Percentiles rank a stretch among this genome's conserved stretches.
Evolutionary conservation across 2,888 invertebrate genomes (phyloP).

Genomic region (Salpingus planirostris): DNA sequence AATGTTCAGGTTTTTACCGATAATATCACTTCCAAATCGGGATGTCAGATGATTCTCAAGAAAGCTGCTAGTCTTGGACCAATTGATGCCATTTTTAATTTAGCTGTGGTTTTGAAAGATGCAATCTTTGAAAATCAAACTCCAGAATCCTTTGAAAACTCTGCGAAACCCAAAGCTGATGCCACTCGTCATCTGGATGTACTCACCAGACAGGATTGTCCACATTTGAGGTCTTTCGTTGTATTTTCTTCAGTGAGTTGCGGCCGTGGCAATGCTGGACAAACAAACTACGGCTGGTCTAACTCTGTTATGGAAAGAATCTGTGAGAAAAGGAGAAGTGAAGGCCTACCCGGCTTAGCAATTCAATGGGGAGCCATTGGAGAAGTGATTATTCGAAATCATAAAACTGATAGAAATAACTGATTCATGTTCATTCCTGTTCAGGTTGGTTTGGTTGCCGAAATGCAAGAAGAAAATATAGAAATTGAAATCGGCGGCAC

Average conservation of each 20-base stretch:
- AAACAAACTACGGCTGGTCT: slow-evolving; percentile 1
- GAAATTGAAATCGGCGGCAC: slow-evolving; percentile 50
- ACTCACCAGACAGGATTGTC: too few species aligned
- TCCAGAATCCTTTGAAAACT: slow-evolving; percentile 43
- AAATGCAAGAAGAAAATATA: slow-evolving; percentile 43
- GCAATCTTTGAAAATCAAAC: slow-evolving; percentile 48
- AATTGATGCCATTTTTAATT: slow-evolving; percentile 55
- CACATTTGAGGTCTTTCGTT: too few species aligned
- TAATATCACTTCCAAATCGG: slow-evolving; percentile 57
- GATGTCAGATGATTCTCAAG: slow-evolving; percentile 57
- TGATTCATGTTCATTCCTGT: too few species aligned
- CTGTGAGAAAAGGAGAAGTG: slow-evolving; percentile 56
- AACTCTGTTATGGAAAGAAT: slow-evolving; percentile 80
- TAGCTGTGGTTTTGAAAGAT: slow-evolving; percentile 46
- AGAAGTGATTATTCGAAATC: too few species aligned
- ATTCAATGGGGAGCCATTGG: slow-evolving; percentile 2
- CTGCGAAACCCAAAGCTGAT: too few species aligned
- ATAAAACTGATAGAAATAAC: too few species aligned
- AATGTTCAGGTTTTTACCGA: slow-evolving; percentile 56
- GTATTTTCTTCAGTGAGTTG: slow-evolving; percentile 1
- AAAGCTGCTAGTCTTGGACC: slow-evolving; percentile 53
- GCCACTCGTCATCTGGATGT: too few species aligned
- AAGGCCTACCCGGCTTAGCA: slow-evolving; percentile 43
- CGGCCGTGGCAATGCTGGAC: neutral
- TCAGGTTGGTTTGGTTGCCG: slow-evolving; percentile 55